Conservation (phyloP, 2,113 vertebrate genomes). For the Pteruthius melanotis region DNA sequence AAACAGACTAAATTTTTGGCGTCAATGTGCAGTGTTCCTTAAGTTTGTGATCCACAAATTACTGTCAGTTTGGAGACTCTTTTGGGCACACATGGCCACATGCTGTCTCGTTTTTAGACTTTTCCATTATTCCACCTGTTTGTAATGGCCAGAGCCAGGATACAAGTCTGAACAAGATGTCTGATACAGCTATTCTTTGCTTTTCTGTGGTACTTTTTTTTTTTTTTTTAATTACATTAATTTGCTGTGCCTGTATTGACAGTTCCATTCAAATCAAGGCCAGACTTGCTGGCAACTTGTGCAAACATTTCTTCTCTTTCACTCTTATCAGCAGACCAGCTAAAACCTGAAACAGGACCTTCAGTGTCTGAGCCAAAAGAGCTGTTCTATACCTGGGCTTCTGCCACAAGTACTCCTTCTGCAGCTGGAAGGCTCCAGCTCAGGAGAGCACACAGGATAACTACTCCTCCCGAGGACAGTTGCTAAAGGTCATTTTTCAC, state of each 20-base stretch:
- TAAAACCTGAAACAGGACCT: not conserved
- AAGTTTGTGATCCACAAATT: not conserved
- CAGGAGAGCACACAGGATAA: not conserved
- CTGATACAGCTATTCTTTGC: not conserved
- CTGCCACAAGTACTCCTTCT: not conserved
- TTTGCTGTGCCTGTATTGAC: not conserved
- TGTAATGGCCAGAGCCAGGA: not conserved
- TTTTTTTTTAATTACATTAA: not conserved
- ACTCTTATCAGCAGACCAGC: not conserved
- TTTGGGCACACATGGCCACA: not conserved
- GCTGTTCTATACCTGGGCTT: not conserved
- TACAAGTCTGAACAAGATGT: not conserved
- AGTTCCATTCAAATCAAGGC: not conserved
- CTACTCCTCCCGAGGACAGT: rapidly evolving
- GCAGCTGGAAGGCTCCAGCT: not conserved
- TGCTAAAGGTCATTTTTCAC: not conserved
- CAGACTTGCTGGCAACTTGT: not conserved
- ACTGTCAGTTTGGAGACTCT: not conserved
- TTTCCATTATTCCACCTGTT: not conserved
- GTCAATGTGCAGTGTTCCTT: rapidly evolving
- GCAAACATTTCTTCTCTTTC: not conserved
- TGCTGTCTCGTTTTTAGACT: not conserved
- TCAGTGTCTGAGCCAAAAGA: not conserved
- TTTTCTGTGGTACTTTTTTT: not conserved
- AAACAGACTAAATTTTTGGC: not conserved